Conservation (phyloP, 2,113 vertebrate genomes). For the Vireo altiloquus region DNA sequence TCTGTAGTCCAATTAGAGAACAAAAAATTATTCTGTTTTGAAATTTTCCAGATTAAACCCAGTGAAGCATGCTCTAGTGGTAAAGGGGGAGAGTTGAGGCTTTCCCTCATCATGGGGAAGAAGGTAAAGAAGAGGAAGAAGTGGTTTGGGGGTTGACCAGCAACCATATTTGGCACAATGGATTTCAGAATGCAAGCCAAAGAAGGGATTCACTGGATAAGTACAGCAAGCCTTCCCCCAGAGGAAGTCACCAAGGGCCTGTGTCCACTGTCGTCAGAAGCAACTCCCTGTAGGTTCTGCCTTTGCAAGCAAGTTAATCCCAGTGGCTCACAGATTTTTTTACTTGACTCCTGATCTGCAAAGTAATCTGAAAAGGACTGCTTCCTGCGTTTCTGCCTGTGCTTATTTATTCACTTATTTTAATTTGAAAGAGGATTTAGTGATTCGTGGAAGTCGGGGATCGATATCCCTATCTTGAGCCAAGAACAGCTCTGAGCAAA, state of each 20-base stretch:
- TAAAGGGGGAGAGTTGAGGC: not conserved
- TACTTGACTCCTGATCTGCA: not conserved
- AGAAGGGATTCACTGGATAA: not conserved
- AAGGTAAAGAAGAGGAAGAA: not conserved
- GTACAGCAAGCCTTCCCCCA: accelerated
- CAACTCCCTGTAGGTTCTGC: not conserved
- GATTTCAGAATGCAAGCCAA: not conserved
- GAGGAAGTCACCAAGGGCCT: not conserved
- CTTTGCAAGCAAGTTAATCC: not conserved
- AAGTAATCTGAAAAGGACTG: not conserved
- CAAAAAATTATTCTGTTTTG: not conserved
- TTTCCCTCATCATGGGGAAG: not conserved
- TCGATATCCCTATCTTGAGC: not conserved
- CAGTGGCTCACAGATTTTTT: not conserved
- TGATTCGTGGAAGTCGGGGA: not conserved
- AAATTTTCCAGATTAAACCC: not conserved
- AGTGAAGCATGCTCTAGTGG: not conserved
- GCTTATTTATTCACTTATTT: slow-evolving; percentile 42
- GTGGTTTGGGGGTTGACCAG: not conserved
- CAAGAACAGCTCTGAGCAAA: not conserved
- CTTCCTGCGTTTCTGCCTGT: not conserved
- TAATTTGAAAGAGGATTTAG: slow-evolving; percentile 41
- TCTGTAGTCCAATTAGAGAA: not conserved
- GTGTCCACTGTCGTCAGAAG: not conserved
- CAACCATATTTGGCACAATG: not conserved